A percentile compares a stretch with the other conserved stretches of the same genome.
These are phyloP conservation scores for silkworm (Bombyx mori) DNA, from an alignment of 1,140 invertebrate species.

Conservation along the genomic window DNA sequence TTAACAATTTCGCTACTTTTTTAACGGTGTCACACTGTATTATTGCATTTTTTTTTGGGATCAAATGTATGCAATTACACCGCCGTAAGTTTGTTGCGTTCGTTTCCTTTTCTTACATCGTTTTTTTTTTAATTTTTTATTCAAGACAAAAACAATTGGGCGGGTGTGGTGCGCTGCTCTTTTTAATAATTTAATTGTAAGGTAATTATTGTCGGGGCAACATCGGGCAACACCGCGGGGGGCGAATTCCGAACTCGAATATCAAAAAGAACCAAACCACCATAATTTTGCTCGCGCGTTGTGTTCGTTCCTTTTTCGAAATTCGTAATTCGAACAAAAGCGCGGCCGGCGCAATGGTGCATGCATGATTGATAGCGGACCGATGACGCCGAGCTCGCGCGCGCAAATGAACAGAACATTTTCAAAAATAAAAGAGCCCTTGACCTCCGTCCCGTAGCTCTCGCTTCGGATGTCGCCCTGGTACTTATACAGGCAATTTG, in stretches of 20 bases:
- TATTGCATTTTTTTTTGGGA: conserved; percentile 28
- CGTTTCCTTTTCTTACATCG: too few species aligned
- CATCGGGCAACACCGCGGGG: conserved; percentile 32
- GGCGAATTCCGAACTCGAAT: conserved; percentile 33
- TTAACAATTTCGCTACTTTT: conserved; percentile 67
- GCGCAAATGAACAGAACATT: conserved; percentile 35
- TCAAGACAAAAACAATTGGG: too few species aligned
- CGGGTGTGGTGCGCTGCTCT: conserved; percentile 20
- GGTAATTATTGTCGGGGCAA: conserved; percentile 27
- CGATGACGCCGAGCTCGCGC: conserved; percentile 36
- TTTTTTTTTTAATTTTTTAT: too few species aligned
- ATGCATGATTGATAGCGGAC: conserved; percentile 64
- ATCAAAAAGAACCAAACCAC: conserved; percentile 49
- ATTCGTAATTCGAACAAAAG: conserved; percentile 65
- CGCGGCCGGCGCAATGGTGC: conserved; percentile 57
- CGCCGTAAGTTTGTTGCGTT: too few species aligned
- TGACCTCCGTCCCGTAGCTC: conserved; percentile 31
- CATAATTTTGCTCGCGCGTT: conserved; percentile 54
- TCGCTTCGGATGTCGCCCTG: conserved; percentile 5
- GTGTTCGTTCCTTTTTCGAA: conserved; percentile 61
- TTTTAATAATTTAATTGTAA: conserved; percentile 53
- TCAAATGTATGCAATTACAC: too few species aligned
- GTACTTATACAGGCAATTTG: conserved; percentile 38
- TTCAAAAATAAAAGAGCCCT: conserved; percentile 52
- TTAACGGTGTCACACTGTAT: conserved; percentile 66